phyloP scores from a whole-genome alignment of 2,888 invertebrate species.

The Cinara cedri region DNA sequence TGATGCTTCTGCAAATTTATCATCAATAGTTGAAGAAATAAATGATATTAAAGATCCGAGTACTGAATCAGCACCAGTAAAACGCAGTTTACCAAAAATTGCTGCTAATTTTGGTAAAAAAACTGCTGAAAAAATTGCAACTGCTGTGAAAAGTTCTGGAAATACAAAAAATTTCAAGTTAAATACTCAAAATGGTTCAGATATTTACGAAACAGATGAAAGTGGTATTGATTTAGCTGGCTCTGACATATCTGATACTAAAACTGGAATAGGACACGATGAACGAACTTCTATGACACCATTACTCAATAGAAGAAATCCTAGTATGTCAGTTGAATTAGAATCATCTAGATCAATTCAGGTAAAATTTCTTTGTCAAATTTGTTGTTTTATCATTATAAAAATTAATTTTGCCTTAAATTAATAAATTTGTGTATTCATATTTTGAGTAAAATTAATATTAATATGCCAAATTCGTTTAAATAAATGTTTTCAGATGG shows the following conservation, averaged over 20 bases:
- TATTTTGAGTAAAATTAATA: not conserved
- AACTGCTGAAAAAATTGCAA: conserved; percentile 60
- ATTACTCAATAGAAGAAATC: conserved; percentile 47
- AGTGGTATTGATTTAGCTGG: conserved; percentile 59
- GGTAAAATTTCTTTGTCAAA: conserved; percentile 56
- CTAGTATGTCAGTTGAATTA: conserved; percentile 57
- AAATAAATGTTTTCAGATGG: conserved; percentile 53
- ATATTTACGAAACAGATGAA: conserved; percentile 60
- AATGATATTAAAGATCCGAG: conserved; percentile 64
- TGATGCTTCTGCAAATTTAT: conserved; percentile 67
- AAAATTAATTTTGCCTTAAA: not conserved
- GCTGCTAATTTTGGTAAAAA: conserved; percentile 61
- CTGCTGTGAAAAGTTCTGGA: conserved; percentile 58
- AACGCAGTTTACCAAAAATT: conserved; percentile 61
- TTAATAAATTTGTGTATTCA: not conserved
- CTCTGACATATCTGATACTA: conserved; percentile 59
- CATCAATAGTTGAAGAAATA: conserved; percentile 74
- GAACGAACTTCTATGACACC: conserved; percentile 57
- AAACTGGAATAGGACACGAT: conserved; percentile 57
- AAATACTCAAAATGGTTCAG: conserved; percentile 59
- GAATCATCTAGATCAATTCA: conserved; percentile 60
- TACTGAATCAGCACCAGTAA: conserved; percentile 39
- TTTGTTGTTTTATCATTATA: not conserved
- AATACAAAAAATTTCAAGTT: conserved; percentile 47
- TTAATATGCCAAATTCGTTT: conserved; percentile 7